Conservation (phyloP, 1,140 invertebrate species). For the Luehdorfia chinensis region DNA sequence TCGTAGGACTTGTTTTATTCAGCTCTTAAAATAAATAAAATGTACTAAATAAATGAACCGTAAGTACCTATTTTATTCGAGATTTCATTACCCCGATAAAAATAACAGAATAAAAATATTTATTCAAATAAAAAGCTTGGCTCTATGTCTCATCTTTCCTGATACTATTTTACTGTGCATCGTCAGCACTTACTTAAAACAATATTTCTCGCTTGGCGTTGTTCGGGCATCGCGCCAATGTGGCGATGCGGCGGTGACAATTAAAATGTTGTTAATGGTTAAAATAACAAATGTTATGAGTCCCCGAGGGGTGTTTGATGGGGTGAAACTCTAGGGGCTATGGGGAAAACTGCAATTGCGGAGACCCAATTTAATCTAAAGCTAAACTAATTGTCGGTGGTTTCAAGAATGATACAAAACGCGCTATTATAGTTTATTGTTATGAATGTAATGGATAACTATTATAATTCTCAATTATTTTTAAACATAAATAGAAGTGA, state of each 20-base stretch:
- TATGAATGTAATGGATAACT: slow-evolving; percentile 2
- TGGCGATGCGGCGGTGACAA: slow-evolving; percentile 26
- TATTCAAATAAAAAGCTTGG: too few species aligned
- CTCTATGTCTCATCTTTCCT: too few species aligned
- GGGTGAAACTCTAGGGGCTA: slow-evolving; percentile 1
- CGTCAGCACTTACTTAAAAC: slow-evolving; percentile 13
- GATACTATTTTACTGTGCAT: too few species aligned
- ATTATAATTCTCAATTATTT: too few species aligned
- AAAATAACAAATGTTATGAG: slow-evolving; percentile 48
- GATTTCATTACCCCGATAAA: too few species aligned
- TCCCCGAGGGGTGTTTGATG: slow-evolving; percentile 24
- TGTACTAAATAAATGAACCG: too few species aligned
- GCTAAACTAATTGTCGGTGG: slow-evolving; percentile 1
- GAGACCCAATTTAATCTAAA: slow-evolving; percentile 11
- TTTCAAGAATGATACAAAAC: neutral
- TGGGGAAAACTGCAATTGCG: slow-evolving; percentile 7
- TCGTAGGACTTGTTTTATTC: too few species aligned
- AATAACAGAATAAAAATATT: too few species aligned
- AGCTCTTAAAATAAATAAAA: too few species aligned
- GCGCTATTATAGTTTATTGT: neutral
- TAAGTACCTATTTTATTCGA: too few species aligned
- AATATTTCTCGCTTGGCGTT: slow-evolving; percentile 4
- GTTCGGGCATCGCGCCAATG: slow-evolving; percentile 17
- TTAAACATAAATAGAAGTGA: too few species aligned
- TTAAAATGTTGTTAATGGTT: slow-evolving; percentile 42